These are phyloP conservation scores for Periophthalmus magnuspinnatus DNA, from an alignment of 2,797 vertebrate species.

Conservation along the genomic window DNA sequence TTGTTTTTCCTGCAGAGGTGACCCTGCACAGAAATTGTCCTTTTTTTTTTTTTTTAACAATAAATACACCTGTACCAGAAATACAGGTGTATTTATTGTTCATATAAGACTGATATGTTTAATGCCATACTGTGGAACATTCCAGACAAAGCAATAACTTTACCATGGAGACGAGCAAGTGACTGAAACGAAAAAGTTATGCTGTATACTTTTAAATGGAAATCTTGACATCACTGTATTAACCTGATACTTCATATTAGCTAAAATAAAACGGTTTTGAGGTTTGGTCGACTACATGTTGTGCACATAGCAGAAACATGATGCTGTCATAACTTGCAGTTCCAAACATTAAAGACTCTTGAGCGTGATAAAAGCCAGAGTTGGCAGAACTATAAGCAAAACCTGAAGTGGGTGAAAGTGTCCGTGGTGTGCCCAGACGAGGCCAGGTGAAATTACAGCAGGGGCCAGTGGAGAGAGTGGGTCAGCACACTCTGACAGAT, in stretches of 20 bases:
- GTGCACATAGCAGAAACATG: slow-evolving; percentile 41
- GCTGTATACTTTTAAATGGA: too few species aligned
- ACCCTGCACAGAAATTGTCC: too few species aligned
- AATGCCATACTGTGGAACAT: too few species aligned
- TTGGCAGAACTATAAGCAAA: slow-evolving; percentile 85
- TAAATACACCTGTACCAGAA: too few species aligned
- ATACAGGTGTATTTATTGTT: too few species aligned
- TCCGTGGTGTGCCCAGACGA: slow-evolving; percentile 80
- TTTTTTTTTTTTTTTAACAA: too few species aligned
- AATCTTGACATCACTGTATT: slow-evolving; percentile 5
- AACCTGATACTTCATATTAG: slow-evolving; percentile 22
- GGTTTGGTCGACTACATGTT: slow-evolving; percentile 18
- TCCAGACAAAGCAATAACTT: too few species aligned
- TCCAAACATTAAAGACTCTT: slow-evolving; percentile 77
- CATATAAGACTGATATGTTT: too few species aligned
- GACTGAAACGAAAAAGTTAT: too few species aligned
- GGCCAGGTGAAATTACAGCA: slow-evolving; percentile 87
- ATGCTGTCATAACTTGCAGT: slow-evolving; percentile 67
- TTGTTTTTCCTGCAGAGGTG: too few species aligned
- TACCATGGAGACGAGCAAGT: too few species aligned
- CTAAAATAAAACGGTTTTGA: slow-evolving; percentile 23
- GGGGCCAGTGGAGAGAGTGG: slow-evolving; percentile 83
- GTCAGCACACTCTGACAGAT: slow-evolving; percentile 78
- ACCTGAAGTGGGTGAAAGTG: slow-evolving; percentile 78
- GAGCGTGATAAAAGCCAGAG: slow-evolving; percentile 77